Conservation (phyloP, 1,140 invertebrate genomes). For the honey bee (Apis mellifera) region DNA sequence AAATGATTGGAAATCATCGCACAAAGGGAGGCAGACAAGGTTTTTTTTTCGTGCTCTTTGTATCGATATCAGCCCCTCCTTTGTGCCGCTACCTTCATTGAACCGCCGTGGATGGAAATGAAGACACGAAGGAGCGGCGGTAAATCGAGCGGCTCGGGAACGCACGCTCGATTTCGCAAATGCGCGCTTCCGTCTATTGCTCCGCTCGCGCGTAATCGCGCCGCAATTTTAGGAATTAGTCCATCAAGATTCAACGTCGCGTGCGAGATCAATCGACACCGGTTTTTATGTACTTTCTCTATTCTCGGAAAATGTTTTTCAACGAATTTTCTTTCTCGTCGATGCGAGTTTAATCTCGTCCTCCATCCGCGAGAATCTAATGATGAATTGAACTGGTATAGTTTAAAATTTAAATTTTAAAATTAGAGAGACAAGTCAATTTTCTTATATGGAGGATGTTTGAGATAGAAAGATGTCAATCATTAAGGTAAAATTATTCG, state of each 20-base stretch:
- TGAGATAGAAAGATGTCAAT: background rate
- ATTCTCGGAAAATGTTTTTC: too few relatives aligned
- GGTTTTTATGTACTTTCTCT: too few relatives aligned
- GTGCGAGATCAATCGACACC: conserved; percentile 37
- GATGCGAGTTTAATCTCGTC: background rate
- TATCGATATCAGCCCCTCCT: conserved; percentile 12
- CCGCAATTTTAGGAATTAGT: conserved; percentile 50
- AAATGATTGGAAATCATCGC: background rate
- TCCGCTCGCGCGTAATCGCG: conserved; percentile 47
- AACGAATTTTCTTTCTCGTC: background rate
- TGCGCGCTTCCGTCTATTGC: conserved; percentile 35
- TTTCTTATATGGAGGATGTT: too few relatives aligned
- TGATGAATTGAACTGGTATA: too few relatives aligned
- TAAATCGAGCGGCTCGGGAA: conserved; percentile 43
- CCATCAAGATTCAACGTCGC: conserved; percentile 58
- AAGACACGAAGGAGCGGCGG: conserved; percentile 35
- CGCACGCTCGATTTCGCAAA: conserved; percentile 52
- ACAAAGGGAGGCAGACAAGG: background rate
- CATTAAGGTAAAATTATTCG: too few relatives aligned
- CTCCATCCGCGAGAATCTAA: background rate
- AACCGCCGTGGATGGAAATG: conserved; percentile 16
- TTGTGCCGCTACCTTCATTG: conserved; percentile 5
- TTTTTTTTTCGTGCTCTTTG: background rate
- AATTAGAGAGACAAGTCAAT: too few relatives aligned
- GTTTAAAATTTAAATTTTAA: too few relatives aligned